Base-by-base conservation (phyloP, 64 coral and sea anemone genomes). In the Pachyseris speciosa region DNA sequence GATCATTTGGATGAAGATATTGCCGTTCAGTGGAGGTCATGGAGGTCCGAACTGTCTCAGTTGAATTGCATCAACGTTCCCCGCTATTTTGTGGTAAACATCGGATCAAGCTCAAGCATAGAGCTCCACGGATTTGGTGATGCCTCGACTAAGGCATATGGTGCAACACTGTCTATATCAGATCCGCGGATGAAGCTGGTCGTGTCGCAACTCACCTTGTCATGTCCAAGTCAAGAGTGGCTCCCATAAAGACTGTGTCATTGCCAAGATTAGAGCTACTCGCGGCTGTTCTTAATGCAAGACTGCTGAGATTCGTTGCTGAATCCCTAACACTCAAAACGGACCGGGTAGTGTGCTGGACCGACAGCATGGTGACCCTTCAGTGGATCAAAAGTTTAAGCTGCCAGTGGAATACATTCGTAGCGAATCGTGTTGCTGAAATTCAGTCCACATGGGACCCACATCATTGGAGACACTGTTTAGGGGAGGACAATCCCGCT, bases 91-190 rank as follows among this genome's bases (percentile, higher is more conserved):
- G 34, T 8, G 68, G 49, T 31, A 2, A 50, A 24, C 0, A 27
- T 73, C 43, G 26, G 7, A 37, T 19, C 49, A 4, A 55, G 60
- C 31, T 40, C 60, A 6, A 25, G 40, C 19, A 47, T 65, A 33
- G 83, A 85, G 30, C 15, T 91, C 16, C 77, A 91, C 39, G 75
- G 78, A 22, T 91, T 91, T 59, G 27, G 73, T 25, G 88, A 91
- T 53, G 88, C 73, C 4, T 69, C 52, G 44, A 72, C 75, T 0
- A 64, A 83, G 58, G 67, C 77, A 26, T 80, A 83, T 66, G 74
- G 63, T 15, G 66, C 76, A 0, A 44, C 67, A 34, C n/a, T n/a
- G 50, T 67, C 17, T 72, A 80, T 36, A 72, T 84, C n/a, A 30
- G 58, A 25, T 47, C 25, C 37, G 30, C 34, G 26, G 47, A 50